Percentiles rank a stretch among this genome's conserved stretches.
Conservation (phyloP, 2,888 invertebrate species). For the Phragmatobia fuliginosa region DNA sequence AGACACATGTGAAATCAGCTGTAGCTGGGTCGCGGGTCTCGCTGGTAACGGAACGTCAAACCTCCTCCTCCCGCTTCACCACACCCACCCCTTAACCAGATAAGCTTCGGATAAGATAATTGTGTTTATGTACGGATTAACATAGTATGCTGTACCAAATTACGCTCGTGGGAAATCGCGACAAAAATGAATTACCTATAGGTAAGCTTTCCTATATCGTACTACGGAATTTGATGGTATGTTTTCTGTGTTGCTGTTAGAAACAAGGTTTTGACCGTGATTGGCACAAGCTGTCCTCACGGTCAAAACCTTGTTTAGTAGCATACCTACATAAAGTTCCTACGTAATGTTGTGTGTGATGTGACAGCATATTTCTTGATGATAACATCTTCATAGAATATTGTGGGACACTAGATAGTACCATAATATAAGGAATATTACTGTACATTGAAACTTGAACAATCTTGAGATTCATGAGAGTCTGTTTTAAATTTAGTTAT, state of each 20-base stretch:
- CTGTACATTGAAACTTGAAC: background rate
- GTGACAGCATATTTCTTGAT: too few relatives aligned
- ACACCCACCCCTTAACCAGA: conserved; percentile 60
- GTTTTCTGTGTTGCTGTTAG: background rate
- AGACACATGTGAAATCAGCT: conserved; percentile 84
- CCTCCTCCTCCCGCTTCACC: conserved; percentile 57
- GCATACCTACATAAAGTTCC: too few relatives aligned
- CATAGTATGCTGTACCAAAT: conserved; percentile 37
- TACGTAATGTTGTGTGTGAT: too few relatives aligned
- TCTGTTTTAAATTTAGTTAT: background rate
- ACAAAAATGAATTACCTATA: conserved; percentile 10
- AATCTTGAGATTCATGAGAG: background rate
- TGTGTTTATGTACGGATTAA: conserved; percentile 73
- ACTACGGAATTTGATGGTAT: background rate
- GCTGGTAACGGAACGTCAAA: conserved; percentile 46
- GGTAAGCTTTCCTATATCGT: background rate
- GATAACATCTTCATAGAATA: background rate
- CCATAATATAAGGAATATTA: background rate
- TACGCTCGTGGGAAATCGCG: conserved; percentile 31
- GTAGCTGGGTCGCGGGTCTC: conserved; percentile 60
- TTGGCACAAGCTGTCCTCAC: too few relatives aligned
- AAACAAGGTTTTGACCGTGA: background rate
- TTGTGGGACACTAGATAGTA: background rate
- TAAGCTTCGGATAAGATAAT: conserved; percentile 71
- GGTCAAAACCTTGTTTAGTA: too few relatives aligned